Evolutionary conservation across 2,797 vertebrate species (phyloP), one percentile per base, ranked within the genome.

Genomic region (Acanthopagrus latus): DNA sequence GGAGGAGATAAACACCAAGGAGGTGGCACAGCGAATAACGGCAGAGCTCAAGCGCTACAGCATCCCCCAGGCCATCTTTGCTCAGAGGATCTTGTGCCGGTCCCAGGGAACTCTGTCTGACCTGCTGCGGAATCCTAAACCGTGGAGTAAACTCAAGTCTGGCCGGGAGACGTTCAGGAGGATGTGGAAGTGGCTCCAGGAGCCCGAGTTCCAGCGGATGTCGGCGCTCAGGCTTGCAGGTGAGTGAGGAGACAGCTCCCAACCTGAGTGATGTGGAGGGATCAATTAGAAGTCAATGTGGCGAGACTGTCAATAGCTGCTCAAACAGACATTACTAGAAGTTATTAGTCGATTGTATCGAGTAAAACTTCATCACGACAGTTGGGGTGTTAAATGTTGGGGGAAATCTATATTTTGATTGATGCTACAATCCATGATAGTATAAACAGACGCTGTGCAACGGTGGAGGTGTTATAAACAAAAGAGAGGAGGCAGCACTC

Each of bases 161-260:
- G 98, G 98, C 76, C 96, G 98, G 21, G 98, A 99, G 95, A 99
- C 98, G 78, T 99, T 99, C 95, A 95, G 97, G 81, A 96, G 98
- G 94, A 99, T 99, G 98, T 99, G 98, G 98, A 99, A 98, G 94
- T 99, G 98, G 98, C 95, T 99, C 65, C 98, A 99, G 91, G 98
- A 98, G 91, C 98, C 98, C 0, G 98, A 99, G 92, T 99, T 99
- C 92, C 98, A 99, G 94, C 95, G 98, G 89, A 99, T 99, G 97
- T 98, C 98, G 55, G 98, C 97, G 65, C 96, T 99, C 80, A 95
- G 98, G 88, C 96, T 99, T 82, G 98, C 98, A 96, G 98, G 98
- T 98, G 96, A 94, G 97, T 92, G 80, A 89, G 76, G 88, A 85
- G 89, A 92, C 89, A 91, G 92, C 86, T 89, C 78, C 85, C 85